Conservation (phyloP, 2,797 vertebrate species). For the Buphagus erythrorhynchus region DNA sequence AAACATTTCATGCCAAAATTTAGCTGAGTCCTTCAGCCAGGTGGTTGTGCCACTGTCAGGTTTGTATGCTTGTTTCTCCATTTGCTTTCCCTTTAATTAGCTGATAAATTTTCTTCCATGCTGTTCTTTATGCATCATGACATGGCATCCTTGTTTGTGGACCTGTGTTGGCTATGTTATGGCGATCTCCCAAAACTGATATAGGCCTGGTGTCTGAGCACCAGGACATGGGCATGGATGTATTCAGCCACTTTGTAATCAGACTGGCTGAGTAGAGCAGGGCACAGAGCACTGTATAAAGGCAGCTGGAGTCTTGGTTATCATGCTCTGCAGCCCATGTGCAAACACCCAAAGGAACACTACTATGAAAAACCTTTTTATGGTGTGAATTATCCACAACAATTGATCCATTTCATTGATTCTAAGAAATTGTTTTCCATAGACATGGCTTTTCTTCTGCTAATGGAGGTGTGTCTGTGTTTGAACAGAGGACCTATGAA, state of each 20-base stretch:
- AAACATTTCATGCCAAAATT: neutral
- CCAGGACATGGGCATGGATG: neutral
- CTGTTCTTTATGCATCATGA: neutral
- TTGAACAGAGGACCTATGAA: neutral
- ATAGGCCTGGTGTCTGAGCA: neutral
- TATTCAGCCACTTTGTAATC: neutral
- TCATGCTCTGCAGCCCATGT: neutral
- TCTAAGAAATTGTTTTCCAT: neutral
- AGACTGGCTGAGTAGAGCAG: neutral
- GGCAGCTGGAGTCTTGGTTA: neutral
- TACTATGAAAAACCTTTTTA: neutral
- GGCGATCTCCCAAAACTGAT: neutral
- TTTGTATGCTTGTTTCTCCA: neutral
- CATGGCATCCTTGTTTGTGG: neutral
- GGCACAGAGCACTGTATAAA: neutral
- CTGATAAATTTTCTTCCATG: neutral
- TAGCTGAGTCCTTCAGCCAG: neutral
- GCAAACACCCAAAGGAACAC: neutral
- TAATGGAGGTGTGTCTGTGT: neutral
- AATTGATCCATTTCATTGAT: neutral
- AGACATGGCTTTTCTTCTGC: neutral
- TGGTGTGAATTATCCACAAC: neutral
- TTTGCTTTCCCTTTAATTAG: neutral
- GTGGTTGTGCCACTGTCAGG: neutral
- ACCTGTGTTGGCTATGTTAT: neutral